These are phyloP conservation scores for Anas platyrhynchos DNA, from an alignment of 2,113 vertebrate genomes.

Conservation along the genomic window DNA sequence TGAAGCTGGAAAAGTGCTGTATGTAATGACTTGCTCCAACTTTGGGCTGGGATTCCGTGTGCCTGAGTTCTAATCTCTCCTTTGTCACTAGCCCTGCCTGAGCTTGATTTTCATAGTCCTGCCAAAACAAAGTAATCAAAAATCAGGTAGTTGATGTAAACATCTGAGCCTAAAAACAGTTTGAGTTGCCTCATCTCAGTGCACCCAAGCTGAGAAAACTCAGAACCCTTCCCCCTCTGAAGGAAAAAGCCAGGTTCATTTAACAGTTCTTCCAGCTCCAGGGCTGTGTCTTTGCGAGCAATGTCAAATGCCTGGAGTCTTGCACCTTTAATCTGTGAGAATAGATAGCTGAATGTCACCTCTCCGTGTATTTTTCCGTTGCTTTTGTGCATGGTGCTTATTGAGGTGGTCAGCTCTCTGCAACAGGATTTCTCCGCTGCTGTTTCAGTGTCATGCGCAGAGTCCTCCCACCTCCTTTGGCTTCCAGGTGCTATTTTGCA, in stretches of 20 bases:
- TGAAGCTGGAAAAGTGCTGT: background rate
- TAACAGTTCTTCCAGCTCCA: background rate
- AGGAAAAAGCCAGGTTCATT: background rate
- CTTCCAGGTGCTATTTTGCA: background rate
- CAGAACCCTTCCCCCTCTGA: background rate
- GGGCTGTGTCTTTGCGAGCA: background rate
- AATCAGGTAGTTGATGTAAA: background rate
- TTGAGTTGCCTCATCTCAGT: background rate
- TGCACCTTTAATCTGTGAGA: background rate
- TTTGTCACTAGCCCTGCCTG: too few relatives aligned
- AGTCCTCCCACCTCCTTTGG: background rate
- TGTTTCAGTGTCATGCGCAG: background rate
- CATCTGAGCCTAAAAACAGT: background rate
- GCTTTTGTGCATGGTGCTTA: fast-evolving
- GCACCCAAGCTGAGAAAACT: background rate
- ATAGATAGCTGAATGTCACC: background rate
- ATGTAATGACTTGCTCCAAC: background rate
- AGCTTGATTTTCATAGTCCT: background rate
- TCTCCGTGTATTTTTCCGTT: background rate
- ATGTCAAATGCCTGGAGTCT: fast-evolving
- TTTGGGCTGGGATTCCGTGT: background rate
- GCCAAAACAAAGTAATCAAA: background rate
- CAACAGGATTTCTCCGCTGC: background rate
- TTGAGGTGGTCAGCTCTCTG: background rate
- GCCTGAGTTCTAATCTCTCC: background rate